phyloP scores from a whole-genome alignment of 2,888 invertebrate species.

The Tipula confusa region DNA sequence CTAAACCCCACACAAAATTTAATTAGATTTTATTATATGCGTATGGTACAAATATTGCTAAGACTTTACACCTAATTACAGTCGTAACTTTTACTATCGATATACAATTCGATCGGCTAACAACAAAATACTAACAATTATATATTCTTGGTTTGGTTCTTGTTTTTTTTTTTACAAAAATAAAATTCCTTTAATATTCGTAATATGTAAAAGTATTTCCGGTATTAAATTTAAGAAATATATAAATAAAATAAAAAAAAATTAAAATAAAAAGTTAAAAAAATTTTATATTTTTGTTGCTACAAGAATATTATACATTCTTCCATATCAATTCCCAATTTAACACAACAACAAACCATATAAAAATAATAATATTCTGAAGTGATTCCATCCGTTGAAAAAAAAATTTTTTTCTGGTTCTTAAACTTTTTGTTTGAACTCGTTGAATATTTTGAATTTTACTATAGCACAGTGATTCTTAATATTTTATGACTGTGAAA shows the following conservation, averaged over 20 bases:
- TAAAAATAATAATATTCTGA: not conserved
- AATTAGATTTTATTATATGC: not conserved
- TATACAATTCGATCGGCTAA: not conserved
- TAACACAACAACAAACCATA: not conserved
- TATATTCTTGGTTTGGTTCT: constrained; percentile 5
- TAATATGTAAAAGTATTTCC: constrained; percentile 25
- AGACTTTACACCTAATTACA: not conserved
- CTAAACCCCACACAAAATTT: not conserved
- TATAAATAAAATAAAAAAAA: not conserved
- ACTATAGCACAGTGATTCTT: not conserved
- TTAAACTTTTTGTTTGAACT: not conserved
- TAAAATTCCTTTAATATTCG: not conserved
- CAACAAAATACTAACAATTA: not conserved
- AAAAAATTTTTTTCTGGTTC: not conserved
- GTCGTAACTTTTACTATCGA: not conserved
- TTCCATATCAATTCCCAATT: constrained; percentile 20
- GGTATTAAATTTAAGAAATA: not conserved
- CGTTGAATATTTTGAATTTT: not conserved
- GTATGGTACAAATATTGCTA: not conserved
- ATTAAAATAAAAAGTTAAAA: too few species aligned
- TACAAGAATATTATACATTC: constrained; percentile 9
- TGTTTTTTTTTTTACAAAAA: not conserved
- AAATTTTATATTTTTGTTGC: not conserved
- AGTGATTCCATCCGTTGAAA: constrained; percentile 25
- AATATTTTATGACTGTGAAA: not conserved